Evolutionary conservation across 2,888 invertebrate species (phyloP).

Genomic region (Drosophila colorata): DNA sequence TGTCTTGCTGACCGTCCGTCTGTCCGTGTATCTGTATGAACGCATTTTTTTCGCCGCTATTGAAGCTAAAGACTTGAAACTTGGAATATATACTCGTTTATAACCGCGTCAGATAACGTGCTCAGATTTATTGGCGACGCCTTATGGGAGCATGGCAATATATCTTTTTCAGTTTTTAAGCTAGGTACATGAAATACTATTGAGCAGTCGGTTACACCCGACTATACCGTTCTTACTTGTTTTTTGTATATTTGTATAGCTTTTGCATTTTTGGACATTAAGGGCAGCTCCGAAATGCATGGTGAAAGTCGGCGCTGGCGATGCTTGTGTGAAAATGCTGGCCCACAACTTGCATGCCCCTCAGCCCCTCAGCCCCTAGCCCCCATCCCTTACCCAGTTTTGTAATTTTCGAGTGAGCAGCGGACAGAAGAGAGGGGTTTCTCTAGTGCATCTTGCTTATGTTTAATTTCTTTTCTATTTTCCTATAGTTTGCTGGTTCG

Average conservation of each 20-base stretch:
- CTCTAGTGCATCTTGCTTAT: slow-evolving; percentile 45
- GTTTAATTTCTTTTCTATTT: slow-evolving; percentile 74
- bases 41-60: too few relatives aligned
- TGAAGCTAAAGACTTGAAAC: too few relatives aligned
- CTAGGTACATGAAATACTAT: too few relatives aligned
- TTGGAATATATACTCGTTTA: too few relatives aligned
- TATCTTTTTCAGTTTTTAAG: too few relatives aligned
- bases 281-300: slow-evolving; percentile 43
- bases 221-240: slow-evolving; percentile 5
- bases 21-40: too few relatives aligned
- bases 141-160: too few relatives aligned
- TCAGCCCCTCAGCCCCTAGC: fast-evolving
- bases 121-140: too few relatives aligned
- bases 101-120: too few relatives aligned
- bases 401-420: slow-evolving; percentile 13
- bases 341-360: slow-evolving; percentile 17
- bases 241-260: slow-evolving; percentile 11
- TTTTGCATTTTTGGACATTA: slow-evolving; percentile 34
- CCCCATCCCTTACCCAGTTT: not conserved
- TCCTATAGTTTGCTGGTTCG: slow-evolving; percentile 25
- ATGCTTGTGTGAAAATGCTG: slow-evolving; percentile 22
- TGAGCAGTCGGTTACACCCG: too few relatives aligned
- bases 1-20: too few relatives aligned
- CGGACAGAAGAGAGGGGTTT: not conserved
- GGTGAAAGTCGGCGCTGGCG: slow-evolving; percentile 41